phyloP scores from a whole-genome alignment of 2,113 vertebrate species.

The Prochilodus magdalenae region DNA sequence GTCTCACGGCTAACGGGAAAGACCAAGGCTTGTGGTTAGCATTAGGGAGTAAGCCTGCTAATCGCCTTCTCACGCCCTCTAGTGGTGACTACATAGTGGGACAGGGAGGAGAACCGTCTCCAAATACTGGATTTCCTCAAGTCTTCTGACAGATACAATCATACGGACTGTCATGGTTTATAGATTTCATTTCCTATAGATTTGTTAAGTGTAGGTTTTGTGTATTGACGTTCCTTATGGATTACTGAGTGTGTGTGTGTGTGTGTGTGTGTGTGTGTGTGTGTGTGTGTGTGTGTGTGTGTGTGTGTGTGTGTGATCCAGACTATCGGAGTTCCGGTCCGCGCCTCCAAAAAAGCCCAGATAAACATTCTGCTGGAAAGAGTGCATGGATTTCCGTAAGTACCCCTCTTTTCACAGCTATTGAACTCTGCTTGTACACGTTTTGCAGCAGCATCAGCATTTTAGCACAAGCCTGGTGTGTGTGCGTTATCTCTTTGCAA shows the following conservation, averaged over 20 bases:
- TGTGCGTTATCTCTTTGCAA: background rate
- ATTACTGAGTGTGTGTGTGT: too few relatives aligned
- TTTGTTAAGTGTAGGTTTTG: too few relatives aligned
- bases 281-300: background rate
- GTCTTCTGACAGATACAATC: too few relatives aligned
- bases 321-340: constrained; percentile 78
- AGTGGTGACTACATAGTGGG: too few relatives aligned
- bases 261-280: background rate
- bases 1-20: too few relatives aligned
- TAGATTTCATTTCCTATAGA: too few relatives aligned
- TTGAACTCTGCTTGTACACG: background rate
- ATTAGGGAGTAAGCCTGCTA: background rate
- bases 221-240: too few relatives aligned
- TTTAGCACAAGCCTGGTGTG: too few relatives aligned
- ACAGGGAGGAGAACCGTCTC: too few relatives aligned
- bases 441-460: too few relatives aligned
- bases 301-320: constrained; percentile 46
- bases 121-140: too few relatives aligned
- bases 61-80: background rate
- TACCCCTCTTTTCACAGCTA: background rate
- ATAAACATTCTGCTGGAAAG: constrained; percentile 70
- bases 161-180: background rate
- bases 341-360: constrained; percentile 79
- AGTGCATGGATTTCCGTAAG: constrained; percentile 71
- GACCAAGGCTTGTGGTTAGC: too few relatives aligned